Percentiles rank a stretch among this genome's conserved stretches.
These are phyloP conservation scores for Phylloscopus collybita DNA, from an alignment of 2,797 vertebrate species.

Conservation along the genomic window DNA sequence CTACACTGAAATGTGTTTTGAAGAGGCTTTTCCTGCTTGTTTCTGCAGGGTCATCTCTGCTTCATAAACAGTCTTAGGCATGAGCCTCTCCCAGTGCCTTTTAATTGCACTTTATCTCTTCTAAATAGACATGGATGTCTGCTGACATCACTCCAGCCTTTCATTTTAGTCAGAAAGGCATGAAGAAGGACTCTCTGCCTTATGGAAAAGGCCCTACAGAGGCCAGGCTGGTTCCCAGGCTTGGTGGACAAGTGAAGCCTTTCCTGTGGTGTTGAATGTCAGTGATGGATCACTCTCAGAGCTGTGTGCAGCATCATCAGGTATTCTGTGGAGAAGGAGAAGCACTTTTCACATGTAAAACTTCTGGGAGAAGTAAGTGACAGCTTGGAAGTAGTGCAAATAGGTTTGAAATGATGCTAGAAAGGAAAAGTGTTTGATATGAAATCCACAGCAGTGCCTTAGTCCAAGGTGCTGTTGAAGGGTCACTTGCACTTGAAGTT, in stretches of 20 bases:
- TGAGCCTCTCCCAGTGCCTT: neutral
- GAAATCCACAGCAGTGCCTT: neutral
- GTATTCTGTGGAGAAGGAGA: neutral
- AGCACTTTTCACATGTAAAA: neutral
- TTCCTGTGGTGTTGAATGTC: neutral
- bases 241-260: accelerated
- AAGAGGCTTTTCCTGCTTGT: neutral
- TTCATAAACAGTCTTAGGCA: neutral
- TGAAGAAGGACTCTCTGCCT: neutral
- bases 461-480: neutral
- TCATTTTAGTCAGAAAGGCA: neutral
- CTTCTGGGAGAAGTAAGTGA: neutral
- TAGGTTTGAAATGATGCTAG: neutral
- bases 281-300: neutral
- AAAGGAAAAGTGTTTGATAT: neutral
- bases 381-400: neutral
- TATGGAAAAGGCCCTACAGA: neutral
- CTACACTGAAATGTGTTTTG: neutral
- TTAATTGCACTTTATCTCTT: neutral
- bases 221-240: neutral
- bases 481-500: neutral
- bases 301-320: neutral
- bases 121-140: neutral
- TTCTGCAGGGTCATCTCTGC: neutral
- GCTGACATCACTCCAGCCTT: neutral